Percentiles rank a stretch among this genome's conserved stretches.
phyloP scores from a whole-genome alignment of 1,140 invertebrate species.

The Dinoponera quadriceps region DNA sequence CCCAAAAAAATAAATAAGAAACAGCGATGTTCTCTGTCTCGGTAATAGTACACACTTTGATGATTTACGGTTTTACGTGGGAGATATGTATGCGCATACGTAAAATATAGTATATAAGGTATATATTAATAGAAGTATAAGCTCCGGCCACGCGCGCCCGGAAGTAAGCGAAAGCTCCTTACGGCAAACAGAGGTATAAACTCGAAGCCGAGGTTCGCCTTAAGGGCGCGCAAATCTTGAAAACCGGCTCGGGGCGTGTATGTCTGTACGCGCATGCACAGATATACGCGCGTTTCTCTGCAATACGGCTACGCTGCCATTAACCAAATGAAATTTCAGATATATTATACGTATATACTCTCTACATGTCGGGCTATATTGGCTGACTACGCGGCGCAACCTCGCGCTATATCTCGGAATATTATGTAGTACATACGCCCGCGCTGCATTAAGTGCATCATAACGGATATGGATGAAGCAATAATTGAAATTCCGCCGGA shows the following conservation, averaged over 20 bases:
- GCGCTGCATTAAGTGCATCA: constrained; percentile 44
- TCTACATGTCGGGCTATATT: constrained; percentile 12
- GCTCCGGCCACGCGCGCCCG: too few relatives aligned
- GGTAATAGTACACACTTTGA: not conserved
- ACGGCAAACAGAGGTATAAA: constrained; percentile 34
- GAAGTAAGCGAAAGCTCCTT: constrained; percentile 32
- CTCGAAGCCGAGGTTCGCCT: not conserved
- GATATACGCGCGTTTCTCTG: constrained; percentile 29
- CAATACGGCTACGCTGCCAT: constrained; percentile 60
- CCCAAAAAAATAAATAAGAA: not conserved
- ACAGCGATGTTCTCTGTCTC: not conserved
- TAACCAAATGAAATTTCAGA: constrained; percentile 76
- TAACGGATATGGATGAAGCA: constrained; percentile 31
- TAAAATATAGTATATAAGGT: not conserved
- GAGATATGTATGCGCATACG: not conserved
- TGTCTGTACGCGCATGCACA: constrained; percentile 28
- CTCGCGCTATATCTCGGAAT: constrained; percentile 34
- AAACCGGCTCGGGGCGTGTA: not conserved
- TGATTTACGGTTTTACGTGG: not conserved
- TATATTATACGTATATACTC: constrained; percentile 44
- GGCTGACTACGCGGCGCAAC: not conserved
- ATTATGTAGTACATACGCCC: constrained; percentile 41
- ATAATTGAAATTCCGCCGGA: constrained; percentile 51
- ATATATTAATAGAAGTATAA: constrained; percentile 21
- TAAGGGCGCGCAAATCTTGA: constrained; percentile 2